Evolutionary conservation across 2,888 invertebrate species (phyloP), one percentile per base, ranked within the genome.

Genomic region (Ennomos quercinarius): DNA sequence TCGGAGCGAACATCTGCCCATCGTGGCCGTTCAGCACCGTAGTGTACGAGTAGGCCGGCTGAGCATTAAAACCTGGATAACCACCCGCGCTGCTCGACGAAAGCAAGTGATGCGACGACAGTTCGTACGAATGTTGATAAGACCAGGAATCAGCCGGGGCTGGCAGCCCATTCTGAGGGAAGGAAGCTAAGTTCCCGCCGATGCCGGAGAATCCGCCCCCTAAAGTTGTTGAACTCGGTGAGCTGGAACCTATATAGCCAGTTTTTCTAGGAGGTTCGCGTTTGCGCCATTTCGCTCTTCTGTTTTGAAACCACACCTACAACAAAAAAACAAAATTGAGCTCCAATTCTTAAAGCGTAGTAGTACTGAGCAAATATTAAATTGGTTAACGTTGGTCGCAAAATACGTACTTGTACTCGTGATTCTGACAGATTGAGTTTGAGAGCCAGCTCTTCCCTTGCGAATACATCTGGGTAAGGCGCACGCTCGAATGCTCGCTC

Each of bases 391-490:
- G 5, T 27, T 27, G 6, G 4, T 6, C 27, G 6, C 27, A 27
- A 27, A 27, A 37, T 47, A 68, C 68, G 27, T 75, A 93, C 93
- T 86, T 93, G 93, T 66, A 93, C 93, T 81, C 93, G 84, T 79
- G 93, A 93, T 88, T 99, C 99, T 73, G 97, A 98, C 27, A 99
- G 94, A 76, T 96, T 97, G 54, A 99, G 93, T 83, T 98, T 97
- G 43, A 98, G 93, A 49, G 99, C 99, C 57, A 99, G 91, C 82
- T 98, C 98, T 84, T 99, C 98, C 58, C 99, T 93, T 1, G 98
- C 98, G 79, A 98, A 98, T 0, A 99, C 98, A 84, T 99, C 99
- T 0, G 99, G 99, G 80, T 99, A 99, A 0, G 99, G 99, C 0
- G 98, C 99, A 38, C 98, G 94, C 82, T 99, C 98, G 80, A 99